Evolutionary conservation across 1,140 invertebrate species (phyloP), one percentile per base, ranked within the genome.

Genomic region (Ladona fulva): DNA sequence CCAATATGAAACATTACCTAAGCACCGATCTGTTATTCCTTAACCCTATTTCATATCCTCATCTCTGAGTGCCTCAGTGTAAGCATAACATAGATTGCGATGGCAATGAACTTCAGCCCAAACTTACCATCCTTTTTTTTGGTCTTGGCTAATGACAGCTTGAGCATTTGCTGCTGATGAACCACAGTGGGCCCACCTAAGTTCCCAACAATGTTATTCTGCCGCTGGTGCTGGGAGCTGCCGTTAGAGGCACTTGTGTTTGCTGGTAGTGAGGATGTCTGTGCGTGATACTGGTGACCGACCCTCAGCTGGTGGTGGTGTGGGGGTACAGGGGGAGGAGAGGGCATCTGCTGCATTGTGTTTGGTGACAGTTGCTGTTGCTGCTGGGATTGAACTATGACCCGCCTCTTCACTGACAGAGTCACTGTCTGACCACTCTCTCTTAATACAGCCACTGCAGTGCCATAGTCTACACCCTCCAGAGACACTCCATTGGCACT

Each of bases 381-480:
- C 59, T 84, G 85, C 81, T 85, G 88, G 83, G 82, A 85, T 83
- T 80, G 89, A 52, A 86, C 89, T 85, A 87, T 92, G 82, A 91
- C 86, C 80, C 89, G 81, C 81, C 96, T 87, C 84, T 96, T 94
- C 24, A 98, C 92, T 66, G 95, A 92, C 83, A 98, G 86, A 76
- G 93, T 90, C 74, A 97, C 95, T n/a, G 92, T 92, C 79, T 94
- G 93, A 16, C 94, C 95, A 77, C 92, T 94, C 84, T 97, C 95
- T 74, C 95, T 89, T 76, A 97, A 86, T 75, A 97, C 95, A 83
- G 95, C 94, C 29, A 97, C 94, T 0, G 96, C 95, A 22, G 94
- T 93, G 1, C 94, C 94, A 83, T 99, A 98, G 84, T 99, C 97
- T 37, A 99, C 97, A 84, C 98, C 97, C 84, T 99, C 97, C 79